phyloP scores from a whole-genome alignment of 2,888 invertebrate species.

The Drosophila sordidula region DNA sequence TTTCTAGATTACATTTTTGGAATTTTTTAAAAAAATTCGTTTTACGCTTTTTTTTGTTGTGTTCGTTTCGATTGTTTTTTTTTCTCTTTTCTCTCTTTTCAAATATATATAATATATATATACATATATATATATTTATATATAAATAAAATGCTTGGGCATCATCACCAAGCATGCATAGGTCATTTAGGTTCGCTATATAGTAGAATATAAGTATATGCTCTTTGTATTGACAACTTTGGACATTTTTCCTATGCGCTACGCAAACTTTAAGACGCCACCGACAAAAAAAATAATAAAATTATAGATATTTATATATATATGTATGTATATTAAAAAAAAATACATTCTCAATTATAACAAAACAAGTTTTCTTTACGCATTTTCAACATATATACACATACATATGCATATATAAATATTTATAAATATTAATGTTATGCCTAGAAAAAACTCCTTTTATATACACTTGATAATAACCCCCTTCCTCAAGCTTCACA shows the following conservation, averaged over 20 bases:
- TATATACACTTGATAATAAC: conserved; percentile 63
- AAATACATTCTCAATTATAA: conserved; percentile 48
- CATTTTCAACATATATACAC: conserved; percentile 37
- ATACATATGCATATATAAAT: conserved; percentile 31
- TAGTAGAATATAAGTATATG: conserved; percentile 35
- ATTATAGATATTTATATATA: conserved; percentile 37
- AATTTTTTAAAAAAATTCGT: conserved; percentile 76
- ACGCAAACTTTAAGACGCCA: conserved; percentile 44
- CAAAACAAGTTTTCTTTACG: conserved; percentile 54
- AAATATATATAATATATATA: conserved; percentile 4
- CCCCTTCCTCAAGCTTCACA: conserved; percentile 27
- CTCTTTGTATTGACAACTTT: conserved; percentile 75
- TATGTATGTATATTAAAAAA: conserved; percentile 33
- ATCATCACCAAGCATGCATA: conserved; percentile 29
- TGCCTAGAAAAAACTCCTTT: conserved; percentile 62
- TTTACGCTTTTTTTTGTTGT: conserved; percentile 43
- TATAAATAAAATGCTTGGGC: conserved; percentile 60
- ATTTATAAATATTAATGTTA: conserved; percentile 33
- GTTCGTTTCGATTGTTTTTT: conserved; percentile 6
- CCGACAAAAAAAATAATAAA: conserved; percentile 36
- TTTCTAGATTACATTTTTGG: conserved; percentile 42
- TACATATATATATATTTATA: conserved; percentile 35
- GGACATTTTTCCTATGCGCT: conserved; percentile 66
- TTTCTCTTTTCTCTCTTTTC: conserved; percentile 25
- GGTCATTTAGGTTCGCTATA: conserved; percentile 19